Evolutionary conservation across 1,140 invertebrate genomes (phyloP).

Genomic region (Phymorhynchus buccinoides): DNA sequence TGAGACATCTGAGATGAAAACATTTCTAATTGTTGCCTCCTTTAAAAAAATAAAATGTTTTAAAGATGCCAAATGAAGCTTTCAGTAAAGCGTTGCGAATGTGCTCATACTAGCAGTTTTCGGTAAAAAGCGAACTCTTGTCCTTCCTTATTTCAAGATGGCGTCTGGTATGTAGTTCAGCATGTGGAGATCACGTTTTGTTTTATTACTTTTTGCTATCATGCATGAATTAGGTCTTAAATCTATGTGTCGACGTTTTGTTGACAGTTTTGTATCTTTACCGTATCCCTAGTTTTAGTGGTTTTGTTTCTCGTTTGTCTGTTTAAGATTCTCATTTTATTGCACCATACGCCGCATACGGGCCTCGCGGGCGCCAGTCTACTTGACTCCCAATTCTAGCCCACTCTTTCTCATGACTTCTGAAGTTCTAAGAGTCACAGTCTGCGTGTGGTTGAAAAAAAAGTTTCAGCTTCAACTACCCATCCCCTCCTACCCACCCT

Average conservation of each 20-base stretch:
- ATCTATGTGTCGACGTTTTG: neutral
- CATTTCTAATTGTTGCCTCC: neutral
- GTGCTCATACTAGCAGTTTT: neutral
- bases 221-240: neutral
- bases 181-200: slow-evolving; percentile 28
- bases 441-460: no score
- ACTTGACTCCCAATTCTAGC: no score
- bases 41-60: no score
- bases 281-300: neutral
- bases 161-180: slow-evolving; percentile 27
- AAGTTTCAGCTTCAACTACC: no score
- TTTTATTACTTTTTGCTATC: neutral
- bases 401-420: no score
- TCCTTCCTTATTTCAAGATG: slow-evolving; percentile 30
- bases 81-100: neutral
- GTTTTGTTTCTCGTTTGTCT: neutral
- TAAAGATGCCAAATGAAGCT: no score
- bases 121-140: neutral
- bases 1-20: no score
- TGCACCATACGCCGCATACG: neutral
- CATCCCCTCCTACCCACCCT: no score
- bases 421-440: no score
- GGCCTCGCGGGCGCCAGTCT: no score
- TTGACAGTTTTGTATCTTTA: neutral
- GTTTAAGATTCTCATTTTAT: neutral